Percentiles rank a stretch among this genome's conserved stretches.
phyloP scores from a whole-genome alignment of 2,888 invertebrate genomes.

The Empis livida region DNA sequence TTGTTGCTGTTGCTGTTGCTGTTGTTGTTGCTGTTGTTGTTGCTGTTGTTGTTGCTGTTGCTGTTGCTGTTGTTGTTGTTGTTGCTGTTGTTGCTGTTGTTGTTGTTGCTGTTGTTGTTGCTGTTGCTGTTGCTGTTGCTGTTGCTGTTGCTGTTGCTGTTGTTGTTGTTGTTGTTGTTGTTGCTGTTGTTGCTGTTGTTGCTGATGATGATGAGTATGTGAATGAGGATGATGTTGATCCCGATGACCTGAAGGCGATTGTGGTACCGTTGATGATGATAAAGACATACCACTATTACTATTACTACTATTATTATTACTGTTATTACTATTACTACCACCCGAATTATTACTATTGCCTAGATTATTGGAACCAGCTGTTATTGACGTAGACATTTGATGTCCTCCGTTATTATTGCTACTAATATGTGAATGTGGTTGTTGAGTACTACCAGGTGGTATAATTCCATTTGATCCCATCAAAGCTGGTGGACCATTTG shows the following conservation, averaged over 20 bases:
- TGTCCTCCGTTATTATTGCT: neutral
- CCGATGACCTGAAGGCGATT: conserved; percentile 11
- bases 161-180: conserved; percentile 4
- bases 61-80: conserved; percentile 6
- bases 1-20: conserved; percentile 18
- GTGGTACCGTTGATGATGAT: conserved; percentile 1
- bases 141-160: conserved; percentile 13
- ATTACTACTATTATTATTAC: conserved; percentile 8
- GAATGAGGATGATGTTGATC: conserved; percentile 13
- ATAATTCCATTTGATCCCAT: conserved; percentile 13
- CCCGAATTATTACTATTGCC: neutral
- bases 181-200: conserved; percentile 17
- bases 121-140: conserved; percentile 11
- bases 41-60: conserved; percentile 9
- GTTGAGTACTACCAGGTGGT: conserved; percentile 11
- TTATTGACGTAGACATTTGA: neutral
- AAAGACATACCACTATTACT: neutral
- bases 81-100: conserved; percentile 12
- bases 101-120: conserved; percentile 13
- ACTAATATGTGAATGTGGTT: conserved; percentile 9
- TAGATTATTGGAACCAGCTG: neutral
- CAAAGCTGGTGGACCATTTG: conserved; percentile 12
- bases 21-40: conserved; percentile 11
- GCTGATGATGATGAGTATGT: conserved; percentile 11
- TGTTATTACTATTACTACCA: conserved; percentile 3